These are phyloP conservation scores for Cheracebus regulus DNA, from an alignment of 2,797 vertebrate genomes.

Conservation along the genomic window DNA sequence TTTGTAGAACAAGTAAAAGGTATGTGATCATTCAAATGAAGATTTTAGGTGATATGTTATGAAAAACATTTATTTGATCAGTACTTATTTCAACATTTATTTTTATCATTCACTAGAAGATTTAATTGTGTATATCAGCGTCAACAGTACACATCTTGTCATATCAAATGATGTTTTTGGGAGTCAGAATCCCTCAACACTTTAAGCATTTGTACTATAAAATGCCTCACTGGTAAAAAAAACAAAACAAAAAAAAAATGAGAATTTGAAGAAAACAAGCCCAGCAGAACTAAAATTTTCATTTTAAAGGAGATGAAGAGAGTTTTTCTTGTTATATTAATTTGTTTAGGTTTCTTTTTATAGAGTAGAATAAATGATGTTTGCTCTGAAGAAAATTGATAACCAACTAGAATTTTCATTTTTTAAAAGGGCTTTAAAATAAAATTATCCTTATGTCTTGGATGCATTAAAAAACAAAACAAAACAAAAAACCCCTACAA, in stretches of 20 bases:
- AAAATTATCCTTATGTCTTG: background rate
- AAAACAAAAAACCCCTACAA: background rate
- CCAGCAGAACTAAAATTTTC: slow-evolving; percentile 24
- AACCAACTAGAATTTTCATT: slow-evolving; percentile 7
- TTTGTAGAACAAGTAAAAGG: slow-evolving; percentile 5
- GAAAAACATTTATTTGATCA: background rate
- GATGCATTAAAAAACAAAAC: background rate
- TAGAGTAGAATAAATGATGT: slow-evolving; percentile 32
- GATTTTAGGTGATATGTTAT: slow-evolving; percentile 22
- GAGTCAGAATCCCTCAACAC: background rate
- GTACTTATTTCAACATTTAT: slow-evolving; percentile 30
- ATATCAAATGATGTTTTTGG: slow-evolving; percentile 18
- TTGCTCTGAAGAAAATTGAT: slow-evolving; percentile 25
- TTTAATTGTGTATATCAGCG: slow-evolving; percentile 8
- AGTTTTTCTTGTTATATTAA: slow-evolving; percentile 23
- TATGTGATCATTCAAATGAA: background rate
- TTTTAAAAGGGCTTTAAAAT: slow-evolving; percentile 9
- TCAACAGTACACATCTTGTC: slow-evolving; percentile 29
- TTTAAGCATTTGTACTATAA: slow-evolving; percentile 8
- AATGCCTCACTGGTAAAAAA: slow-evolving; percentile 30
- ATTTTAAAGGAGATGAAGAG: background rate
- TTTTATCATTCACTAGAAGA: slow-evolving; percentile 9
- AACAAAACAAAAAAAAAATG: too few relatives aligned
- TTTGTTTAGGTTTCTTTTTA: background rate
- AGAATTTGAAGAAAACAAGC: background rate